Base-by-base conservation (phyloP, 2,888 invertebrate species). In the Cerastoderma edule region DNA sequence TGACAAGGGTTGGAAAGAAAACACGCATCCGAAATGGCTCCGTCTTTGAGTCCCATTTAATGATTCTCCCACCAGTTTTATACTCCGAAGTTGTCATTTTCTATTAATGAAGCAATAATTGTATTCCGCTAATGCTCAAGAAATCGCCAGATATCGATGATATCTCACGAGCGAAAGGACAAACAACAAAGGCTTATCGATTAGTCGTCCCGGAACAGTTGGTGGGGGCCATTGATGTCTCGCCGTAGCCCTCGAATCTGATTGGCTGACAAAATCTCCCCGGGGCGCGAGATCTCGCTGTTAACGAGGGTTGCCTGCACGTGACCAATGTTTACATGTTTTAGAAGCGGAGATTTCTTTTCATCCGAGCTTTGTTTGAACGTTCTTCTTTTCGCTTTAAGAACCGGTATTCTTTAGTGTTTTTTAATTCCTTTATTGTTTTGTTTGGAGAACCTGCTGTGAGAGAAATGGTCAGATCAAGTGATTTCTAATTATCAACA, bases 121-220 rank as follows among this genome's bases (percentile, higher is more conserved):
- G 75, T 75, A 70, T 73, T 70, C 68, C 57, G 50, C 75, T 72
- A 79, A 79, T 73, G 53, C 70, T 65, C 65, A 67, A 75, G 71
- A 80, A 72, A 72, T 72, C 73, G 50, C 63, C 69, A 60, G 67
- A 75, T 73, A 80, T 80, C 71, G 80, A 80, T 80, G 75, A 70
- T 76, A 80, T 73, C 75, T 75, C 53, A 56, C 57, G 68, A 66
- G 65, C 53, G 50, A 35, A 56, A 64, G 70, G 50, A 53, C 60
- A 57, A 60, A 64, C 35, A 75, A 80, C 80, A 80, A 80, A 76
- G 80, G 67, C 54, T 80, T 80, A 76, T 80, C 73, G 80, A 76
- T 80, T 60, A 27, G 46, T 19, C 44, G 73, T 80, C 73, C 57
- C 28, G 60, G 80, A 80, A 80, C 80, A 80, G 80, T 80, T 76